These are phyloP conservation scores for Dryobota labecula DNA, from an alignment of 2,888 invertebrate genomes.

Conservation along the genomic window DNA sequence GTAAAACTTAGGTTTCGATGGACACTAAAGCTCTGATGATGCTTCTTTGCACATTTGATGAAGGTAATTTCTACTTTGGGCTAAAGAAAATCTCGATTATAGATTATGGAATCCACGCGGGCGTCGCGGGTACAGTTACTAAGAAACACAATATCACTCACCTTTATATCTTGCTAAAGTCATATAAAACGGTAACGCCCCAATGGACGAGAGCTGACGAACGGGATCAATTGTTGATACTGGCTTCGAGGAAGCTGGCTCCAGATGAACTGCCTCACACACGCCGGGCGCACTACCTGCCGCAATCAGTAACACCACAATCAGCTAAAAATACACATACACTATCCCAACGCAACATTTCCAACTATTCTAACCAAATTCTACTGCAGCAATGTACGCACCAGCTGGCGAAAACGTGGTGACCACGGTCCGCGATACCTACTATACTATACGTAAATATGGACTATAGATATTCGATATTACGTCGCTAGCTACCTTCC, in stretches of 20 bases:
- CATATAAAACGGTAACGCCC: slow-evolving; percentile 98
- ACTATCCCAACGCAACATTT: slow-evolving; percentile 65
- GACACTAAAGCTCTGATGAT: neutral
- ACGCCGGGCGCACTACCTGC: slow-evolving; percentile 87
- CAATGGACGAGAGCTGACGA: slow-evolving; percentile 93
- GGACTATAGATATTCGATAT: slow-evolving; percentile 85
- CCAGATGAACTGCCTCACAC: slow-evolving; percentile 77
- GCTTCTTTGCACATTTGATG: neutral
- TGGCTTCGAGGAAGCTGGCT: slow-evolving; percentile 81
- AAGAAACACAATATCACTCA: slow-evolving; percentile 86
- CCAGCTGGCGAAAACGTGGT: slow-evolving; percentile 91
- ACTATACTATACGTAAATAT: slow-evolving; percentile 83
- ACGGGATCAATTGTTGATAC: slow-evolving; percentile 89
- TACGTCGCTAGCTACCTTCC: slow-evolving; percentile 85
- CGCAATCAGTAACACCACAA: slow-evolving; percentile 77
- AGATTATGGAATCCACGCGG: slow-evolving; percentile 63
- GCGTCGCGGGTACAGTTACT: slow-evolving; percentile 21
- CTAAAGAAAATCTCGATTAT: slow-evolving; percentile 19
- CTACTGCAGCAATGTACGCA: slow-evolving; percentile 83
- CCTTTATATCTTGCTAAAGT: slow-evolving; percentile 98
- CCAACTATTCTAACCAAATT: slow-evolving; percentile 80
- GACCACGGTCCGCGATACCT: slow-evolving; percentile 78
- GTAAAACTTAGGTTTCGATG: neutral
- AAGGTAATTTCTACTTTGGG: slow-evolving; percentile 1
- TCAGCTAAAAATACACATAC: slow-evolving; percentile 68